phyloP scores from a whole-genome alignment of 2,888 invertebrate genomes.

The Drosophila ezoana region DNA sequence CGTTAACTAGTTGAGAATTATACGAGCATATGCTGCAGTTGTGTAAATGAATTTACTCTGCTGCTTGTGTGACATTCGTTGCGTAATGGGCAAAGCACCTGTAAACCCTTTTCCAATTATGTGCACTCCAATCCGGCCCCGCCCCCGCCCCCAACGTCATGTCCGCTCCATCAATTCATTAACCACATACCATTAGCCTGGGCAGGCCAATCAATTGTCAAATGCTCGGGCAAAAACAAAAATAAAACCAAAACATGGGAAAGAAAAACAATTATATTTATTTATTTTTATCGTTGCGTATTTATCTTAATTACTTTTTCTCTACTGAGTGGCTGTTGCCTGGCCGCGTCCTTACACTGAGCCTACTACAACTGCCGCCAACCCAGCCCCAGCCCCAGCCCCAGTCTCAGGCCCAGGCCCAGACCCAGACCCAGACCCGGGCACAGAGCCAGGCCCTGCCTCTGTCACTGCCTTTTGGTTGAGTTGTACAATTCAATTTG shows the following conservation, averaged over 20 bases:
- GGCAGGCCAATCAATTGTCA: constrained; percentile 66
- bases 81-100: constrained; percentile 30
- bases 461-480: neutral
- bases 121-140: neutral
- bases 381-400: neutral
- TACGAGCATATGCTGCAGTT: constrained; percentile 17
- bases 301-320: constrained; percentile 80
- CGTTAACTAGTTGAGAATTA: constrained; percentile 43
- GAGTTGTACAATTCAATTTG: constrained; percentile 72
- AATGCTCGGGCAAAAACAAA: constrained; percentile 36
- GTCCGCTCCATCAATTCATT: constrained; percentile 56
- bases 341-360: constrained; percentile 33
- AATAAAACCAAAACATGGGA: constrained; percentile 30
- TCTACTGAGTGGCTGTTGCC: constrained; percentile 64
- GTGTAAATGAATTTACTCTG: too few species aligned
- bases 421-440: neutral
- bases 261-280: constrained; percentile 76
- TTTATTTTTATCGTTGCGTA: constrained; percentile 75
- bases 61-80: constrained; percentile 25
- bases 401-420: neutral
- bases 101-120: constrained; percentile 33
- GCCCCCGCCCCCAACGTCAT: neutral
- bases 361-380: neutral
- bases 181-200: constrained; percentile 72
- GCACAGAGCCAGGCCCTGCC: neutral